Conservation (phyloP, 2,797 vertebrate genomes). For the Falco concolor region DNA sequence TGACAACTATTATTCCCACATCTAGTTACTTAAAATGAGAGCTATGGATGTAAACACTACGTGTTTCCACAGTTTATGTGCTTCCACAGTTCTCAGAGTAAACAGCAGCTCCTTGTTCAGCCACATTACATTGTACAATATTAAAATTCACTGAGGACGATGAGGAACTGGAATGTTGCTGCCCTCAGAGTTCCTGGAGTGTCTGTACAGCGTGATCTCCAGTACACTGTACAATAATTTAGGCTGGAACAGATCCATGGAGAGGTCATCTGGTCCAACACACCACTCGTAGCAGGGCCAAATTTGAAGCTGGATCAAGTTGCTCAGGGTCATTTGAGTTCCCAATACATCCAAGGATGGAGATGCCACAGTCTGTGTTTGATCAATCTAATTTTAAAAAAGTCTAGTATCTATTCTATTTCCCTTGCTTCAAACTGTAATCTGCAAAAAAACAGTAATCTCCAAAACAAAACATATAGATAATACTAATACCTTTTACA, state of each 20-base stretch:
- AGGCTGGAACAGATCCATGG: slow-evolving; percentile 19
- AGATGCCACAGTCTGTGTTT: not conserved
- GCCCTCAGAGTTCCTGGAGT: not conserved
- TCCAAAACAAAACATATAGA: not conserved
- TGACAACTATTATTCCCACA: not conserved
- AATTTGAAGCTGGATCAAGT: not conserved
- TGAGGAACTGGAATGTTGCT: not conserved
- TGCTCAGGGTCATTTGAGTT: slow-evolving; percentile 14
- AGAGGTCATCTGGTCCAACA: slow-evolving; percentile 24
- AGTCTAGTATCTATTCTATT: not conserved
- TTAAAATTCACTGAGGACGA: not conserved
- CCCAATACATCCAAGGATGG: not conserved
- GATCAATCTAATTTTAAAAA: not conserved
- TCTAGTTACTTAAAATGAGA: not conserved
- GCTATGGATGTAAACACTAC: not conserved
- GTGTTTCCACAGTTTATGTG: not conserved
- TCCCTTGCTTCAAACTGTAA: not conserved
- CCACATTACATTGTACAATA: not conserved
- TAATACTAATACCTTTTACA: not conserved
- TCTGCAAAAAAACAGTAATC: not conserved
- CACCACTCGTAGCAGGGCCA: not conserved
- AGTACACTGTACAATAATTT: not conserved
- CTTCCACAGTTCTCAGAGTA: not conserved
- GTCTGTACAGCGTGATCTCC: not conserved
- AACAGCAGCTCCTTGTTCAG: not conserved